These are phyloP conservation scores for Cosmia pyralina DNA, from an alignment of 2,888 invertebrate species.

Conservation along the genomic window DNA sequence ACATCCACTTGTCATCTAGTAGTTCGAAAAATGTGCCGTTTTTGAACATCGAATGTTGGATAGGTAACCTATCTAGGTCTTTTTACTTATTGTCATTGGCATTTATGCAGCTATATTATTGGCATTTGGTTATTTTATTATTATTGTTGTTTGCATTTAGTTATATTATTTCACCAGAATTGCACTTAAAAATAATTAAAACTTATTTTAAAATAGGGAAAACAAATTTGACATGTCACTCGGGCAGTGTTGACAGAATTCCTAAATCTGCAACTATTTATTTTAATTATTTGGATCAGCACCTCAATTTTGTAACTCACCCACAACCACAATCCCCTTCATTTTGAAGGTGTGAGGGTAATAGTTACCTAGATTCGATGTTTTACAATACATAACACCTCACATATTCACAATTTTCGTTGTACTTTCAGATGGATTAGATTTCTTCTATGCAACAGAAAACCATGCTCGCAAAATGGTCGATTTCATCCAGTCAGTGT, in stretches of 20 bases:
- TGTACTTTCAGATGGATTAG: conserved; percentile 94
- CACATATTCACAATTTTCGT: conserved; percentile 4
- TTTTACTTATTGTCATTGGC: too few relatives aligned
- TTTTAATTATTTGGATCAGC: background rate
- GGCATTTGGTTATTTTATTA: background rate
- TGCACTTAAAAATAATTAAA: too few relatives aligned
- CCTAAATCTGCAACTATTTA: background rate
- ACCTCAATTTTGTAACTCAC: background rate
- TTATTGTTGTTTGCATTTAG: background rate
- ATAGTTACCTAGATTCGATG: background rate
- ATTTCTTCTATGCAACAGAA: conserved; percentile 98
- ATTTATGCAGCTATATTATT: too few relatives aligned
- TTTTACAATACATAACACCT: background rate
- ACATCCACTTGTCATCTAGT: too few relatives aligned
- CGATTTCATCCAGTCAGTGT: conserved; percentile 96
- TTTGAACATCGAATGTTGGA: too few relatives aligned
- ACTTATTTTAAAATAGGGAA: background rate
- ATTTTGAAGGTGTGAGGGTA: background rate
- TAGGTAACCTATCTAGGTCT: too few relatives aligned
- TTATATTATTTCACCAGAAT: background rate
- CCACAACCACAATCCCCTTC: background rate
- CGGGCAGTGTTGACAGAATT: background rate
- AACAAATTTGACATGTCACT: background rate
- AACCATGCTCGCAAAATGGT: conserved; percentile 98
- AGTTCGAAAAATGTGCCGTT: too few relatives aligned